Evolutionary conservation across 2,888 invertebrate species (phyloP).

Genomic region (Leptopterna dolabrata): DNA sequence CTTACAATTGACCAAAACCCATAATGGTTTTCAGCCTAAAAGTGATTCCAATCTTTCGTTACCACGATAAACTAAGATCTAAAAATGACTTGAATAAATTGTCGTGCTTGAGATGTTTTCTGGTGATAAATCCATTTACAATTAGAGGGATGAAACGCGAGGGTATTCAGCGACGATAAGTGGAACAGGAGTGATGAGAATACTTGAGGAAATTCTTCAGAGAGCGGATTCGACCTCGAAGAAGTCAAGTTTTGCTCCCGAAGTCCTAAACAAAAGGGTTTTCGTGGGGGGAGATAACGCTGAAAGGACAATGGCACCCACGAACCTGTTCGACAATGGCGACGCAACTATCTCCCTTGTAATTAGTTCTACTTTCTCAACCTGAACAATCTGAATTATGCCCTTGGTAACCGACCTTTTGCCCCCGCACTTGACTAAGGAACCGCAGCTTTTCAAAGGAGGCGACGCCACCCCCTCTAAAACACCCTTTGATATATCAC

Average conservation of each 20-base stretch:
- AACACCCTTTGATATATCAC: slow-evolving; percentile 18
- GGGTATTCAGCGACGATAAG: neutral
- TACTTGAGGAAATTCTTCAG: slow-evolving; percentile 27
- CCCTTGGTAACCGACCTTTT: slow-evolving; percentile 12
- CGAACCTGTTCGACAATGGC: slow-evolving; percentile 36
- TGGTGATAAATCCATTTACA: neutral
- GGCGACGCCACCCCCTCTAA: neutral
- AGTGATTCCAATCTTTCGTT: too few species aligned
- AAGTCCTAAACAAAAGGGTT: slow-evolving; percentile 24
- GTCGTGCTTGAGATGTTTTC: neutral
- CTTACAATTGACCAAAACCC: too few species aligned
- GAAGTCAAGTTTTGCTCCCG: neutral
- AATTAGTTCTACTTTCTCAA: slow-evolving; percentile 48
- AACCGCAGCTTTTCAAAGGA: slow-evolving; percentile 20
- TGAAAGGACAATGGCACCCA: slow-evolving; percentile 20
- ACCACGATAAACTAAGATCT: too few species aligned
- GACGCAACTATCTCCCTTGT: slow-evolving; percentile 43
- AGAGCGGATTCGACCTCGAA: neutral
- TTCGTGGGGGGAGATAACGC: neutral
- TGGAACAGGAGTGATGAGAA: neutral
- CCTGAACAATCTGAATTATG: slow-evolving; percentile 48
- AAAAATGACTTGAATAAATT: too few species aligned
- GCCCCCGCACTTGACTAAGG: neutral
- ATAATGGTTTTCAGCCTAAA: too few species aligned
- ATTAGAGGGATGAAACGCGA: neutral